Conservation (phyloP, 2,113 vertebrate species). For the Centrocercus urophasianus region DNA sequence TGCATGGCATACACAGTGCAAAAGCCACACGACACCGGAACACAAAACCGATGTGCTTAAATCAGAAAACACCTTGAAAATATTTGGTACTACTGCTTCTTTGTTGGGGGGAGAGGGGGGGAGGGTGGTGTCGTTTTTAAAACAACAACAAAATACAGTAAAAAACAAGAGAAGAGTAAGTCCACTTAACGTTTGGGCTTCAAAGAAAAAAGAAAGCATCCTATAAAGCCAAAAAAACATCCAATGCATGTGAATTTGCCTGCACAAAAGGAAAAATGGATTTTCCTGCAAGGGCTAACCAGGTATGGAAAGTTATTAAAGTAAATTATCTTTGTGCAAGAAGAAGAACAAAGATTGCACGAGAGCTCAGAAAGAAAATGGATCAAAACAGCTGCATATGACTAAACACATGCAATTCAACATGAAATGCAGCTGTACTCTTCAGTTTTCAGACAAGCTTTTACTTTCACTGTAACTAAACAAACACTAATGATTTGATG, state of each 20-base stretch:
- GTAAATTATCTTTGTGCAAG: not conserved
- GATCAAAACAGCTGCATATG: not conserved
- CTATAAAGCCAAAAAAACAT: not conserved
- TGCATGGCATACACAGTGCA: rapidly evolving
- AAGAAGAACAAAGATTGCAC: slow-evolving; percentile 6
- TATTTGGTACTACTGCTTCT: not conserved
- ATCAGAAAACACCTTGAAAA: not conserved
- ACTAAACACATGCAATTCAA: not conserved
- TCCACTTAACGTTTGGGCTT: not conserved
- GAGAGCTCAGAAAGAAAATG: not conserved
- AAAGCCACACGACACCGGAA: not conserved
- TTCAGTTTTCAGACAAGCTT: not conserved
- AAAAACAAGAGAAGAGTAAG: not conserved
- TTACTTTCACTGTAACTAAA: not conserved
- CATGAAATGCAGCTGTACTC: not conserved
- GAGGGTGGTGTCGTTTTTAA: not conserved
- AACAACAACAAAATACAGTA: not conserved
- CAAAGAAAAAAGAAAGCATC: not conserved
- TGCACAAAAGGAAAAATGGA: not conserved
- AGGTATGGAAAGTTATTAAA: not conserved
- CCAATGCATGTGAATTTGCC: not conserved
- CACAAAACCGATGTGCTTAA: not conserved
- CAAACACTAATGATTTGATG: not conserved
- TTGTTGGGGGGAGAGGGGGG: no score
- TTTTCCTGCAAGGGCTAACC: not conserved